A percentile compares a stretch with the other conserved stretches of the same genome.
These are phyloP conservation scores for Otolemur crassicaudatus DNA, from an alignment of 2,797 vertebrate species.

Conservation along the genomic window DNA sequence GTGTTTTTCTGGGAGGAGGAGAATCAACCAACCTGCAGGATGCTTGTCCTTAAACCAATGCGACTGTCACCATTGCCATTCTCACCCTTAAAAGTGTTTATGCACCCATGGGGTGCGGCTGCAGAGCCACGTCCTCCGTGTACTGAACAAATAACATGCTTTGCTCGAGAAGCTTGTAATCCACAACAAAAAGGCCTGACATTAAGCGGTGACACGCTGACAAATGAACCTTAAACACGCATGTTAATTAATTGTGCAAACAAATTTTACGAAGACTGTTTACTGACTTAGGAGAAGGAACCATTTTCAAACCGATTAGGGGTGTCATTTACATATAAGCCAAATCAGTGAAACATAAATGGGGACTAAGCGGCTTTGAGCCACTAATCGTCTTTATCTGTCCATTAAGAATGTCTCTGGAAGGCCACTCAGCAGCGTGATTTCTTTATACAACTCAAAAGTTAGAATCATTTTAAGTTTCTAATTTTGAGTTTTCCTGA, in stretches of 20 bases:
- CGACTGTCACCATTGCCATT: fast-evolving
- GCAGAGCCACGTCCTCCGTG: fast-evolving
- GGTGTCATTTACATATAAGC: constrained; percentile 63
- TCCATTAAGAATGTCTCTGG: constrained; percentile 51
- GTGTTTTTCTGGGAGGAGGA: background rate
- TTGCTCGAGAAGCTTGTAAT: constrained; percentile 30
- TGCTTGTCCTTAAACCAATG: background rate
- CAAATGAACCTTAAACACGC: constrained; percentile 65
- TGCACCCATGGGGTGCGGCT: fast-evolving
- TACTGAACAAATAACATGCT: background rate
- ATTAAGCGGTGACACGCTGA: constrained; percentile 49
- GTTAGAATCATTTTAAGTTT: background rate
- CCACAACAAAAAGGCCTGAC: constrained; percentile 40
- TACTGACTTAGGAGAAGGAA: constrained; percentile 60
- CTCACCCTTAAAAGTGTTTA: background rate
- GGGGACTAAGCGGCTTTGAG: constrained; percentile 46
- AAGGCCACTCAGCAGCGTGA: background rate
- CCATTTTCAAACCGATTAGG: constrained; percentile 74
- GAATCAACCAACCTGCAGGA: background rate
- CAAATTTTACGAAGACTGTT: constrained; percentile 51
- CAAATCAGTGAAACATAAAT: constrained; percentile 43
- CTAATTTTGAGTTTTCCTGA: constrained; percentile 24
- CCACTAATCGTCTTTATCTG: constrained; percentile 53
- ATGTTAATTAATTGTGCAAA: constrained; percentile 75
- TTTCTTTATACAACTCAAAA: background rate